A percentile compares a stretch with the other conserved stretches of the same genome.
Evolutionary conservation across 2,113 vertebrate genomes (phyloP).

Genomic region (Saguinus midas): DNA sequence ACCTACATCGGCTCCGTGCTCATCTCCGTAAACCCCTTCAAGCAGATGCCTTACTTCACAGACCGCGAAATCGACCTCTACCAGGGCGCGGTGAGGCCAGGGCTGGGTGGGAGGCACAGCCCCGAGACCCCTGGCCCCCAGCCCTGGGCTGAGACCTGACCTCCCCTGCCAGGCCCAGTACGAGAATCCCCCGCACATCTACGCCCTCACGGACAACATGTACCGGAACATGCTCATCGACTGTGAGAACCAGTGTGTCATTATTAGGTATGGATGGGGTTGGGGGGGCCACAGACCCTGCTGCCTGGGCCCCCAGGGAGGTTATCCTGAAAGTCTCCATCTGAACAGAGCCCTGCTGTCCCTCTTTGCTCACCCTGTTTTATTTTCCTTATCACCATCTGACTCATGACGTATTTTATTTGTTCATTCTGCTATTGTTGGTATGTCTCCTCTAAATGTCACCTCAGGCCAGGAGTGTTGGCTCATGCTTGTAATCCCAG

Average conservation of each 20-base stretch:
- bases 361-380: neutral
- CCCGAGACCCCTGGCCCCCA: fast-evolving
- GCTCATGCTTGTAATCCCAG: too few relatives aligned
- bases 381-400: neutral
- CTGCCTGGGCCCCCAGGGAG: too few relatives aligned
- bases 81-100: constrained; percentile 93
- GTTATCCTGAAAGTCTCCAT: neutral
- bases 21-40: constrained; percentile 98
- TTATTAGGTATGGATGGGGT: constrained; percentile 86
- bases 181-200: constrained; percentile 98
- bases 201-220: constrained; percentile 96
- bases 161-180: constrained; percentile 91
- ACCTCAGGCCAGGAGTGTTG: neutral
- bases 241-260: constrained; percentile 96
- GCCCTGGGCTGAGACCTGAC: neutral
- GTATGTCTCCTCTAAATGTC: neutral
- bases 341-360: neutral
- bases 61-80: constrained; percentile 95
- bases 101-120: fast-evolving
- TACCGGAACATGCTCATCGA: constrained; percentile 99
- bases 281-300: neutral
- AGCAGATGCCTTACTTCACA: constrained; percentile 99
- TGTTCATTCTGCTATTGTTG: neutral
- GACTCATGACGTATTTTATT: neutral
- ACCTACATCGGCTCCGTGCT: constrained; percentile 96